These are phyloP conservation scores for Perdita meconis DNA, from an alignment of 2,888 invertebrate species.

Conservation along the genomic window DNA sequence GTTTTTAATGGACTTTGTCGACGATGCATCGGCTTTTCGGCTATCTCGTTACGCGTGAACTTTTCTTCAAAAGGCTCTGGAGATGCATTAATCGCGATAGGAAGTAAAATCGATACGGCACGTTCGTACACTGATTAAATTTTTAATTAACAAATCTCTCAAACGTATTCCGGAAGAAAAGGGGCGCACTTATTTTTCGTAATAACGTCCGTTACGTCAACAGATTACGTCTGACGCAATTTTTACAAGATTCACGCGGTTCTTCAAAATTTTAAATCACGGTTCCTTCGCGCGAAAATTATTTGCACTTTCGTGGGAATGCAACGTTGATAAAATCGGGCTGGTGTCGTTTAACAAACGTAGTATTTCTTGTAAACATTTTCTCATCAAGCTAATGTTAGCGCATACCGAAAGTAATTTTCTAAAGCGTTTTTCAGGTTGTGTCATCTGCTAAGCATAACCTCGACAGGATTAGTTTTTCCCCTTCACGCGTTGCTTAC, in stretches of 20 bases:
- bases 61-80: neutral
- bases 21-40: neutral
- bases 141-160: constrained; percentile 28
- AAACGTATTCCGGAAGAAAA: neutral
- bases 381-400: neutral
- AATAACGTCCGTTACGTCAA: neutral
- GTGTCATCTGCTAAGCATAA: constrained; percentile 22
- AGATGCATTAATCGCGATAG: constrained; percentile 20
- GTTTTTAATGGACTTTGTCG: neutral
- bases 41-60: neutral
- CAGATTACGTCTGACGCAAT: neutral
- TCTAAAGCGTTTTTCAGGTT: constrained; percentile 36
- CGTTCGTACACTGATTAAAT: constrained; percentile 26
- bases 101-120: constrained; percentile 2
- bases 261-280: neutral
- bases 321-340: neutral
- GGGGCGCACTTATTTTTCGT: neutral
- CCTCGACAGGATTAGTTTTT: constrained; percentile 16
- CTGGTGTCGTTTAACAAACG: constrained; percentile 19
- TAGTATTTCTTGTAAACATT: constrained; percentile 22
- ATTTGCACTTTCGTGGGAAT: neutral
- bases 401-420: constrained; percentile 34
- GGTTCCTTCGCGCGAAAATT: neutral
- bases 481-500: neutral
- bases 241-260: neutral